Evolutionary conservation across 2,113 vertebrate species (phyloP).

Genomic region (Anoura caudifer): DNA sequence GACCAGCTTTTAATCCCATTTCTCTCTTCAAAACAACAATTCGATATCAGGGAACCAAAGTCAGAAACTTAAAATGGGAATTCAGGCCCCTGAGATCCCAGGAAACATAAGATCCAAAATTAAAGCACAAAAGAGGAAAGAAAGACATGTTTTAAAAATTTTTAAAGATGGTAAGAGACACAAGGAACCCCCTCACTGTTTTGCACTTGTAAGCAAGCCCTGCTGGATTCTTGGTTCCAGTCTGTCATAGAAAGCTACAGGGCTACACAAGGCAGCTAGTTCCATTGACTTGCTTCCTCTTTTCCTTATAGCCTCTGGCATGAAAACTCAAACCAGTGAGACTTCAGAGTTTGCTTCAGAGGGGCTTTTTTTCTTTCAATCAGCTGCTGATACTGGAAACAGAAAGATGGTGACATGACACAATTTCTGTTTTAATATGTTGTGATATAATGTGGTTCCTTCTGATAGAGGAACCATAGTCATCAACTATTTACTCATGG

Average conservation of each 20-base stretch:
- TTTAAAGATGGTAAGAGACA: constrained; percentile 66
- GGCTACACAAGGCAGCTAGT: constrained; percentile 66
- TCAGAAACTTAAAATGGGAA: constrained; percentile 67
- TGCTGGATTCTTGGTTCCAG: constrained; percentile 72
- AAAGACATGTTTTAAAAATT: constrained; percentile 43
- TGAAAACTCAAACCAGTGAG: constrained; percentile 72
- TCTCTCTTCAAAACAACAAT: constrained; percentile 59
- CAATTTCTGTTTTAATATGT: constrained; percentile 77
- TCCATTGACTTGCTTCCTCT: constrained; percentile 52
- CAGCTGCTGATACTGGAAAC: constrained; percentile 71
- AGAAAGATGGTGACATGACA: constrained; percentile 76
- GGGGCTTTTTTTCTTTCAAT: constrained; percentile 79
- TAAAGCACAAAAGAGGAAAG: constrained; percentile 48
- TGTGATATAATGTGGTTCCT: constrained; percentile 78
- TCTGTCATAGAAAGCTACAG: constrained; percentile 62
- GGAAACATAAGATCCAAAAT: neutral
- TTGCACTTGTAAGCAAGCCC: constrained; percentile 72
- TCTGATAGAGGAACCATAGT: constrained; percentile 60
- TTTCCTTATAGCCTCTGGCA: constrained; percentile 73
- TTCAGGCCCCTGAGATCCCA: neutral
- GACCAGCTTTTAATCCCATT: neutral
- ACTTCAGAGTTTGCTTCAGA: constrained; percentile 52
- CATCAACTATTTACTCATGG: constrained; percentile 74
- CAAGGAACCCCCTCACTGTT: constrained; percentile 61
- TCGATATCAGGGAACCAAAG: constrained; percentile 47